These are phyloP conservation scores for Mesorhabditis spiculigera DNA, from an alignment of 2,888 invertebrate genomes.

Conservation along the genomic window DNA sequence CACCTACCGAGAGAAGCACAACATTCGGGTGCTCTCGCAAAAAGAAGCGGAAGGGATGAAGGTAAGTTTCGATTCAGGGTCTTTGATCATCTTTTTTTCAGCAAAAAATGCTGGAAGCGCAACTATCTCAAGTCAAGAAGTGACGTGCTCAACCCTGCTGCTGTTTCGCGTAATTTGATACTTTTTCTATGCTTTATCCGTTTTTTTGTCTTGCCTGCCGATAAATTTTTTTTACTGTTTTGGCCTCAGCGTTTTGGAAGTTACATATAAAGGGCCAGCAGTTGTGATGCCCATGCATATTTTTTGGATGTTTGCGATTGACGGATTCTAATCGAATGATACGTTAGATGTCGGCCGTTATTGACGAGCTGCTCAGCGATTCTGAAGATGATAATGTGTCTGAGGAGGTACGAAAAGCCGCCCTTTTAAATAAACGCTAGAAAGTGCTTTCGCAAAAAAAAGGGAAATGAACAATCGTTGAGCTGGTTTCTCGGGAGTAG, in stretches of 20 bases:
- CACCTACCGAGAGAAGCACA: conserved; percentile 41
- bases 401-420: conserved; percentile 15
- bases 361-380: conserved; percentile 26
- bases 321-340: not conserved
- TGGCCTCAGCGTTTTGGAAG: not conserved
- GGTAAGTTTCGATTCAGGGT: too few relatives aligned
- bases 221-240: conserved; percentile 8
- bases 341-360: conserved; percentile 23
- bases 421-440: not conserved
- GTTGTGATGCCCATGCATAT: too few relatives aligned
- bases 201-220: conserved; percentile 5
- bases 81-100: not conserved
- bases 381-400: conserved; percentile 19
- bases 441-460: not conserved
- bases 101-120: conserved; percentile 1
- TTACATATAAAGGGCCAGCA: too few relatives aligned
- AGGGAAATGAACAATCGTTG: not conserved
- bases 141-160: not conserved
- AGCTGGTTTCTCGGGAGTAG: not conserved
- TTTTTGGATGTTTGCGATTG: too few relatives aligned
- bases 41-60: conserved; percentile 35
- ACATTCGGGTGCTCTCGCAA: conserved; percentile 44
- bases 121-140: not conserved
- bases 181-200: conserved; percentile 4
- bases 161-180: not conserved